phyloP scores from a whole-genome alignment of 2,113 vertebrate species.

The Pseudorasbora parva region DNA sequence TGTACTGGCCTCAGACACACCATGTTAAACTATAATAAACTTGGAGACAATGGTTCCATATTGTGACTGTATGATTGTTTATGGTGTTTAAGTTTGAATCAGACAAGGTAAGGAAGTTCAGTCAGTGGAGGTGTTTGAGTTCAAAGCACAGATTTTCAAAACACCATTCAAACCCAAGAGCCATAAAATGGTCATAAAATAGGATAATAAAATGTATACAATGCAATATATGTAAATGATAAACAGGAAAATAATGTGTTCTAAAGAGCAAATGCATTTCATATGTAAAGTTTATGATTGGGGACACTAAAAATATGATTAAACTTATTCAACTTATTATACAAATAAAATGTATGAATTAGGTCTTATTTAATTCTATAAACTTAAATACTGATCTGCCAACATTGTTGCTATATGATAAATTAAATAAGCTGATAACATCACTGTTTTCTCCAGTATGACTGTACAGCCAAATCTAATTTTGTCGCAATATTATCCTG shows the following conservation, averaged over 20 bases:
- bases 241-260: too few species aligned
- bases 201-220: neutral
- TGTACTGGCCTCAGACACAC: neutral
- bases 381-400: too few species aligned
- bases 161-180: neutral
- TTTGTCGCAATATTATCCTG: too few species aligned
- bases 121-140: neutral
- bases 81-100: constrained; percentile 3
- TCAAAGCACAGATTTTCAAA: neutral
- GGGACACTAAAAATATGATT: too few species aligned
- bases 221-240: neutral
- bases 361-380: too few species aligned
- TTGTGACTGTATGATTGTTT: constrained; percentile 2
- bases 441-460: too few species aligned
- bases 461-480: too few species aligned
- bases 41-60: neutral
- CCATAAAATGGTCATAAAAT: neutral
- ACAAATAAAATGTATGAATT: too few species aligned
- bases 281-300: neutral
- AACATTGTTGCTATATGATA: too few species aligned
- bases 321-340: too few species aligned
- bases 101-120: neutral
- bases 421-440: too few species aligned
- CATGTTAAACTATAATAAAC: constrained; percentile 16
- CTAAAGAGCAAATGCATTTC: neutral